Evolutionary conservation across 2,797 vertebrate species (phyloP).

Genomic region (Sebastes taczanowskii): DNA sequence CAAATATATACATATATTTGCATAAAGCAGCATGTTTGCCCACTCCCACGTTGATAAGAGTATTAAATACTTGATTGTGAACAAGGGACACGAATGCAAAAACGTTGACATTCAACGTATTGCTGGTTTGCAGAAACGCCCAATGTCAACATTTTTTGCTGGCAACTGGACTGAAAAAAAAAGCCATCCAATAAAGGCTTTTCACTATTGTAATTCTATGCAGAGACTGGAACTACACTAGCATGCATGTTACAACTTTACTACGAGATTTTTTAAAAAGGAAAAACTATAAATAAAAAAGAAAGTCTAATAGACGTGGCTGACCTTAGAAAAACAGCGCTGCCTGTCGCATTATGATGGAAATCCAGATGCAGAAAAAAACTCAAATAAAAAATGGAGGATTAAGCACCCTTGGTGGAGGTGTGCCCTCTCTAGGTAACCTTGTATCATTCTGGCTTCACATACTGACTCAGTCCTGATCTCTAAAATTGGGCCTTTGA

Average conservation of each 20-base stretch:
- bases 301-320: not conserved
- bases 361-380: not conserved
- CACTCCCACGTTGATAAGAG: too few relatives aligned
- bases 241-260: not conserved
- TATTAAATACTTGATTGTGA: too few relatives aligned
- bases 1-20: too few relatives aligned
- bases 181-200: not conserved
- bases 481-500: constrained; percentile 7
- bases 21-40: too few relatives aligned
- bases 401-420: not conserved
- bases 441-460: not conserved
- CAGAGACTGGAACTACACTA: not conserved
- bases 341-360: not conserved
- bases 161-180: too few relatives aligned
- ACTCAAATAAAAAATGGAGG: not conserved
- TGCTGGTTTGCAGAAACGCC: too few relatives aligned
- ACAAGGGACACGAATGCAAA: too few relatives aligned
- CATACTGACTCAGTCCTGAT: not conserved
- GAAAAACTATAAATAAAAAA: not conserved
- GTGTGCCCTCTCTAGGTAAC: not conserved
- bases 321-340: not conserved
- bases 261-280: not conserved
- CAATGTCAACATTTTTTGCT: too few relatives aligned
- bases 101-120: too few relatives aligned
- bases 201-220: not conserved